These are phyloP conservation scores for Cinclus mexicanus DNA, from an alignment of 2,113 vertebrate genomes.

Conservation along the genomic window DNA sequence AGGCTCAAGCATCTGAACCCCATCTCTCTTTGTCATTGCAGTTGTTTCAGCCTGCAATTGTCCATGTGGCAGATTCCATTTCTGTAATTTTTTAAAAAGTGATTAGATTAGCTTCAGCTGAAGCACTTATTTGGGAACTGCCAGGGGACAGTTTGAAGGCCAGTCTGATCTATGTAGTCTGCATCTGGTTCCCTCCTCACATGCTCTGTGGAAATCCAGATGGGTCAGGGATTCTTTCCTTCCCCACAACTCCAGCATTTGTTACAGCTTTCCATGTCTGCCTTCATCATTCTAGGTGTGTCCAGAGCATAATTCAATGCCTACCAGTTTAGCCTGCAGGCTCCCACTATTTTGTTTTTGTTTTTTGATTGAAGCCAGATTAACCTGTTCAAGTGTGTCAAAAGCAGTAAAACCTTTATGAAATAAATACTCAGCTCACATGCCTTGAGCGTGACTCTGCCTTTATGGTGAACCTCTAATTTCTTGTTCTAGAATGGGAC, in stretches of 20 bases:
- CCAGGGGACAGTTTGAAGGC: conserved; percentile 31
- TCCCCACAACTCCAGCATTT: background rate
- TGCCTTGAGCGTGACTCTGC: background rate
- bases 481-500: background rate
- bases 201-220: background rate
- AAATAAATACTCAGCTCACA: background rate
- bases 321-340: background rate
- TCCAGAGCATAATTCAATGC: background rate
- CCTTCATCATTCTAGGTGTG: background rate
- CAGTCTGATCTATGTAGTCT: background rate
- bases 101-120: conserved; percentile 11
- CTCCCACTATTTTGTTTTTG: background rate
- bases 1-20: background rate
- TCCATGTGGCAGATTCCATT: background rate
- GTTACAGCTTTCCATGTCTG: background rate
- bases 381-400: background rate
- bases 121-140: background rate
- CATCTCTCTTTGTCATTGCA: background rate
- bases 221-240: background rate
- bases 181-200: background rate
- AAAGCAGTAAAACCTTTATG: background rate
- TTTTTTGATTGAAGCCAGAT: background rate
- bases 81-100: background rate
- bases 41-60: background rate
- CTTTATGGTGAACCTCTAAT: background rate